Conservation (phyloP, 2,113 vertebrate genomes). For the Coreoperca whiteheadi region DNA sequence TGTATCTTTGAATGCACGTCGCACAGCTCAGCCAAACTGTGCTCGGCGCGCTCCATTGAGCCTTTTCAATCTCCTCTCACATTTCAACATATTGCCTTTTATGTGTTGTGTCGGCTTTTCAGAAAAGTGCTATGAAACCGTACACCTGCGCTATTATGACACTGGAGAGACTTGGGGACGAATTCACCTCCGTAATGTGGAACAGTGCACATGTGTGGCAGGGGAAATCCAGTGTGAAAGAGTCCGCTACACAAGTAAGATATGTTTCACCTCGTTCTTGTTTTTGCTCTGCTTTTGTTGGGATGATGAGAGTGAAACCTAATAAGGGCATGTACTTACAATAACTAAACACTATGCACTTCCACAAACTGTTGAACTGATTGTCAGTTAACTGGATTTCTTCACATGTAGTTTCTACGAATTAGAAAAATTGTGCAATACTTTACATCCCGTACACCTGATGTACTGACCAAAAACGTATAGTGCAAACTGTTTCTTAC, state of each 20-base stretch:
- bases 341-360: background rate
- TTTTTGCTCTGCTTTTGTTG: slow-evolving; percentile 29
- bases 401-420: background rate
- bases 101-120: slow-evolving; percentile 44
- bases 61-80: slow-evolving; percentile 49
- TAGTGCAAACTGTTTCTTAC: background rate
- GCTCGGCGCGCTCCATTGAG: slow-evolving; percentile 29
- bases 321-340: background rate
- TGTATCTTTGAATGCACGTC: background rate
- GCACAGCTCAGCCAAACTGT: background rate
- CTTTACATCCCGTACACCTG: background rate
- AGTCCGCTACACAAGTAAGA: slow-evolving; percentile 85
- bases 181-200: slow-evolving; percentile 85
- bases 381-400: background rate
- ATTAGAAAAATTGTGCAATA: background rate
- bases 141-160: slow-evolving; percentile 88
- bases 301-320: slow-evolving; percentile 29
- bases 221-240: slow-evolving; percentile 77
- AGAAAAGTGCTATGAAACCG: slow-evolving; percentile 92
- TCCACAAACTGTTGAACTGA: background rate
- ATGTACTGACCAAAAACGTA: background rate
- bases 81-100: slow-evolving; percentile 50
- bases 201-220: slow-evolving; percentile 85
- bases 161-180: slow-evolving; percentile 88
- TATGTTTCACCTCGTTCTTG: background rate